Conservation (phyloP, 2,888 invertebrate species). For the Dicyrtomina minuta region DNA sequence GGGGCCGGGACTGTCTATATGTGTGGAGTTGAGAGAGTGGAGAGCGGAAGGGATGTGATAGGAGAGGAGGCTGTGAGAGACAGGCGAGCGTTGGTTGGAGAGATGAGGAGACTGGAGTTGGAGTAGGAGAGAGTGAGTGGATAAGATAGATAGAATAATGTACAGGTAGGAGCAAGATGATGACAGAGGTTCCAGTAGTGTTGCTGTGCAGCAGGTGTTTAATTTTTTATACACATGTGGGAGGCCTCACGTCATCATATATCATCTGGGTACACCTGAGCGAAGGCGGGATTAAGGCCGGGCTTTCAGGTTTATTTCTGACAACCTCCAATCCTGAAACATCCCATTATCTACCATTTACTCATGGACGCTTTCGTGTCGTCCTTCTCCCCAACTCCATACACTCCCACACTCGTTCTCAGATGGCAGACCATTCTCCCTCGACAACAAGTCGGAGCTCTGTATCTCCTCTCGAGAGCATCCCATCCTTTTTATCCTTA, state of each 20-base stretch:
- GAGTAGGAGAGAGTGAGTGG: constrained; percentile 11
- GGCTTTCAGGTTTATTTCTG: constrained; percentile 39
- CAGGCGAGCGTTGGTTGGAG: neutral
- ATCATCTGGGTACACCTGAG: constrained; percentile 40
- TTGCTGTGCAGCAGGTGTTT: constrained; percentile 42
- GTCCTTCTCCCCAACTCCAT: constrained; percentile 18
- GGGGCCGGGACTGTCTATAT: too few relatives aligned
- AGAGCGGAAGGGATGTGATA: too few relatives aligned
- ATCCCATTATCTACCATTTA: constrained; percentile 43
- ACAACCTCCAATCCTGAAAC: constrained; percentile 42
- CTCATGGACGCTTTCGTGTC: constrained; percentile 34
- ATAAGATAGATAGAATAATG: constrained; percentile 25
- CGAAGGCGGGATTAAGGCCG: constrained; percentile 40
- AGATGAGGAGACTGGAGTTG: constrained; percentile 4
- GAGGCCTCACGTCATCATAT: constrained; percentile 42
- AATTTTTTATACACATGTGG: constrained; percentile 42
- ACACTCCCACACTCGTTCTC: constrained; percentile 29
- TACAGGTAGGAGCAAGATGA: constrained; percentile 31
- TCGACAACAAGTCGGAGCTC: constrained; percentile 22
- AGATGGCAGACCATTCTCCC: constrained; percentile 33
- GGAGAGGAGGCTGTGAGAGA: too few relatives aligned
- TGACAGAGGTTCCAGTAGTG: constrained; percentile 28
- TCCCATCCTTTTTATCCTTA: too few relatives aligned
- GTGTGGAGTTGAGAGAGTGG: too few relatives aligned
- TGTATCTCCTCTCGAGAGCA: neutral